Base-by-base conservation (phyloP, 2,888 invertebrate species). In the Papilio protenor region DNA sequence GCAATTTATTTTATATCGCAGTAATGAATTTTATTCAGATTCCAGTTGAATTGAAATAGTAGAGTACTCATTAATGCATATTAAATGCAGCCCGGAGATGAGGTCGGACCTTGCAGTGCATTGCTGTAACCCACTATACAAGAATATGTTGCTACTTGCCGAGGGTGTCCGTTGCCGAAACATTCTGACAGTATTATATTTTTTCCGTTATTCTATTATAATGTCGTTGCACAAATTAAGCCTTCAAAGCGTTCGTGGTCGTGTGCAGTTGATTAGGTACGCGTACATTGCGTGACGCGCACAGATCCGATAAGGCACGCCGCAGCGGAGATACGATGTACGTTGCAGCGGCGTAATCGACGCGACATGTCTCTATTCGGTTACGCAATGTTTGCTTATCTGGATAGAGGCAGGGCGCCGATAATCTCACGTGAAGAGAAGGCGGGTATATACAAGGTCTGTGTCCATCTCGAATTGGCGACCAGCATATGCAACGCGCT, bases 231-330 rank as follows among this genome's bases (percentile, higher is more conserved):
- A 27, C 61, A 27, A 16, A 61, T 27, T 69, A 11, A 69, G 66
- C 11, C 66, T 40, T 40, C 10, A 59, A 23, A 23, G 21, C 16
- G 40, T 66, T 69, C n/a, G 45, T 45, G 45, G 12, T 64, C 40
- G 45, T 45, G 3, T 64, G 64, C 33, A 40, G 18, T 40, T 21
- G 21, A 45, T 69, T 69, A 69, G 66, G 66, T 69, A 21, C 33
- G 45, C 66, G 45, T 69, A 12, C 66, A 45, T 69, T 69, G 66
- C 66, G 66, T 69, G 66, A 45, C 45, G 16, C 57, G 59, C 59
- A 12, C 59, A 3, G 59, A 33, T 45, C 33, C 16, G 73, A 73
- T 73, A 73, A 73, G 73, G 73, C 73, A 73, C 73, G 73, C 45
- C 21, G 40, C 59, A 23, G 59, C 45, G 59, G 45, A 57, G 59